Evolutionary conservation across 1,140 invertebrate genomes (phyloP).

Genomic region (Sesamia nonagrioides): DNA sequence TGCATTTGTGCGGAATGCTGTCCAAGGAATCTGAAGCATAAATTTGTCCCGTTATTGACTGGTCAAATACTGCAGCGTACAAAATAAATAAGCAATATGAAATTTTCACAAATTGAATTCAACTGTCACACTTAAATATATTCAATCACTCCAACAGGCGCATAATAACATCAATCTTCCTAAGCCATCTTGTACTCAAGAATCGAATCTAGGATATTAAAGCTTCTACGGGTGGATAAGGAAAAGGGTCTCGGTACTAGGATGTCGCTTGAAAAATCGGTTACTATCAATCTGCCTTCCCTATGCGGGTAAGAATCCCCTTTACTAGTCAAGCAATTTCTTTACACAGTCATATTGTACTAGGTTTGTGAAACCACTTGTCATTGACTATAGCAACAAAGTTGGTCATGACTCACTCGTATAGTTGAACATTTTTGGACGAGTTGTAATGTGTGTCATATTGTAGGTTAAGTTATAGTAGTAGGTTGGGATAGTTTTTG

Average conservation of each 20-base stretch:
- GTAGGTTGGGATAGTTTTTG: no score
- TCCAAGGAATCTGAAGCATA: no score
- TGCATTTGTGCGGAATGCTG: no score
- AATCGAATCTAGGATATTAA: constrained; percentile 42
- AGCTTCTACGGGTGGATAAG: constrained; percentile 53
- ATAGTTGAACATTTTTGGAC: not conserved
- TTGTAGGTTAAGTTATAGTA: no score
- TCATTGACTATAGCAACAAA: constrained; percentile 56
- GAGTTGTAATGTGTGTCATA: not conserved
- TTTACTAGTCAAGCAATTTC: constrained; percentile 62
- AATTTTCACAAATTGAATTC: no score
- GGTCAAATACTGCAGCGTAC: no score
- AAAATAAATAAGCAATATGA: no score
- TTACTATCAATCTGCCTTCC: constrained; percentile 60
- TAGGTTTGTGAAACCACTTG: constrained; percentile 54
- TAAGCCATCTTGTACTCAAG: constrained; percentile 48
- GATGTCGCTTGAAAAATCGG: constrained; percentile 60
- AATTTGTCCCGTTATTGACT: no score
- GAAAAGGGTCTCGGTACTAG: constrained; percentile 46
- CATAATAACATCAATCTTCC: constrained; percentile 55
- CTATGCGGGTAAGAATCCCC: constrained; percentile 58
- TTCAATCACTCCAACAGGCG: constrained; percentile 13
- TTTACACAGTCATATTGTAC: constrained; percentile 53
- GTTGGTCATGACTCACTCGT: constrained; percentile 60
- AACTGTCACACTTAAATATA: no score